Percentiles rank a stretch among this genome's conserved stretches.
Conservation (phyloP, 2,888 invertebrate genomes). For the Kuschelorhynchus macadamiae region DNA sequence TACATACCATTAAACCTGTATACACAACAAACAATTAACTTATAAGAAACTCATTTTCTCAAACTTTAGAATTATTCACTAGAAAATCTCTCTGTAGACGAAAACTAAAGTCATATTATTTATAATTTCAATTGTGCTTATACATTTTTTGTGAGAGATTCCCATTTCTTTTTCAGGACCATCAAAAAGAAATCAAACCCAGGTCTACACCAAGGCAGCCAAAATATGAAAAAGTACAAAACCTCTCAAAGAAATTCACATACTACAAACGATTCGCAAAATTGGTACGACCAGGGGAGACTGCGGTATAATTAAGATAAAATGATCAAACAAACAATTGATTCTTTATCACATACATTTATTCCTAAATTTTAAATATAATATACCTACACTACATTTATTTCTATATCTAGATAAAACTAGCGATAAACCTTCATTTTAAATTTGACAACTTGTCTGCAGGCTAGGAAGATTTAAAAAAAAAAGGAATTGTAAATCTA, state of each 20-base stretch:
- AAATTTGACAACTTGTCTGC: slow-evolving; percentile 7
- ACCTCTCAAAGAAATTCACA: slow-evolving; percentile 64
- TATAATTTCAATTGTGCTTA: no score
- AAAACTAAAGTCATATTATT: no score
- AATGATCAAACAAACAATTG: slow-evolving; percentile 11
- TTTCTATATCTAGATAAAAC: background rate
- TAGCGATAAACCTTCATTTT: background rate
- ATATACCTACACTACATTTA: background rate
- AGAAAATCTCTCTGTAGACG: no score
- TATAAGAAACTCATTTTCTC: no score
- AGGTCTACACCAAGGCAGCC: slow-evolving; percentile 45
- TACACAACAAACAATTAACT: no score
- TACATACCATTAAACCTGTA: no score
- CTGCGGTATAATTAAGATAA: slow-evolving; percentile 54
- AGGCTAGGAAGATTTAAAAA: no score
- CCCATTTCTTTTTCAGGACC: slow-evolving; percentile 58
- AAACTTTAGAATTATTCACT: no score
- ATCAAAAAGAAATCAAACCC: slow-evolving; percentile 54
- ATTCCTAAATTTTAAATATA: slow-evolving; percentile 9
- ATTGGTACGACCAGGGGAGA: slow-evolving; percentile 62
- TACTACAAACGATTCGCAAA: slow-evolving; percentile 64
- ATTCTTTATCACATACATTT: slow-evolving; percentile 7
- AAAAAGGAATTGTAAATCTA: no score
- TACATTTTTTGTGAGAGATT: no score
- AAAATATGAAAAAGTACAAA: slow-evolving; percentile 59